These are phyloP conservation scores for Aspidoscelis tigris DNA, from an alignment of 2,113 vertebrate species.

Conservation along the genomic window DNA sequence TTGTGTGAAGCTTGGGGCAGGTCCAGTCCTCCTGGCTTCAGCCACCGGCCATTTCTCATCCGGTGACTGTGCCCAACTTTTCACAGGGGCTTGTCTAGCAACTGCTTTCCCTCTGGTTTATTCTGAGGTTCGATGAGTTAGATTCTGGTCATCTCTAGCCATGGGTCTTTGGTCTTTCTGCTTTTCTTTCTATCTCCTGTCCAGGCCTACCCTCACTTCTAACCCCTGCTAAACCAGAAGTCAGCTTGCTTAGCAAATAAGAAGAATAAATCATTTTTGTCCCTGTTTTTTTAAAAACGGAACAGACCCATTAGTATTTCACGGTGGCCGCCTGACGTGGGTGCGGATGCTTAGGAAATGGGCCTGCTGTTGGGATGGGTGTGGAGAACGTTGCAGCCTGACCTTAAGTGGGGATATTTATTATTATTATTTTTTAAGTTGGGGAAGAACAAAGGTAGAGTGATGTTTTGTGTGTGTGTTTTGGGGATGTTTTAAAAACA, in stretches of 20 bases:
- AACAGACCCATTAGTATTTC: neutral
- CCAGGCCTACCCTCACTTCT: neutral
- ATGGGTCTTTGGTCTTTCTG: neutral
- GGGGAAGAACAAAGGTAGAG: conserved; percentile 42
- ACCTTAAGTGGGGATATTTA: conserved; percentile 71
- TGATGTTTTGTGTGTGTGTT: conserved; percentile 42
- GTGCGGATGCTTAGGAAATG: conserved; percentile 57
- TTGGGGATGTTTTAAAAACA: conserved; percentile 38
- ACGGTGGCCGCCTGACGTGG: conserved; percentile 56
- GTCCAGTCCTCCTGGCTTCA: conserved; percentile 16
- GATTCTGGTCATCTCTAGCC: conserved; percentile 48
- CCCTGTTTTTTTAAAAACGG: neutral
- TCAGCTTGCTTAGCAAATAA: neutral
- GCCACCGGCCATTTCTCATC: conserved; percentile 1
- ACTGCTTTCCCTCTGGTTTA: conserved; percentile 35
- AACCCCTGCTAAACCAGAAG: neutral
- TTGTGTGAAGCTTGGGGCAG: neutral
- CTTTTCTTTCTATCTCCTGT: conserved; percentile 39
- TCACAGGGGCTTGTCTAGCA: neutral
- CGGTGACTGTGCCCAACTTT: neutral
- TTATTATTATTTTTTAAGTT: conserved; percentile 51
- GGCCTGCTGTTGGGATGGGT: conserved; percentile 63
- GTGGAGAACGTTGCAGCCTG: conserved; percentile 44
- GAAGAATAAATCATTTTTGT: neutral
- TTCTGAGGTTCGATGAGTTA: conserved; percentile 35